Base-by-base conservation (phyloP, 2,888 invertebrate species). In the Acronicta aceris region DNA sequence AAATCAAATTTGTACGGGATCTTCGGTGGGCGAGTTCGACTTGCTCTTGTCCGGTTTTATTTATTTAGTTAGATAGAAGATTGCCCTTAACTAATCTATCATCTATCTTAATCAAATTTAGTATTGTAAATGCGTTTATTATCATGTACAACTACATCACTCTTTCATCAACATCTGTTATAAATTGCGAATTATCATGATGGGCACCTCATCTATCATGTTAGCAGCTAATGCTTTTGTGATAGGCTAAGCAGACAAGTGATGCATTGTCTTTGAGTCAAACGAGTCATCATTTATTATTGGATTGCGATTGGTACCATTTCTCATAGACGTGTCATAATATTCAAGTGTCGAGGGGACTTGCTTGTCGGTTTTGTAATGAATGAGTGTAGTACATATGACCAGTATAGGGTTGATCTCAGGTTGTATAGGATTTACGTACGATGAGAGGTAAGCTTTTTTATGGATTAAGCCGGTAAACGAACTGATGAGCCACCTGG, bases 161-260 rank as follows among this genome's bases (percentile, higher is more conserved):
- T 59, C 45, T 62, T 74, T 64, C 63, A 56, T 46, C 57, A 76
- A 41, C n/a, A 12, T 41, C 54, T 33, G 41, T 48, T 41, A 27
- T 64, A 58, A 74, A 65, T 68, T 56, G 61, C 46, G 42, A 58
- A 63, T 76, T 73, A 74, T 74, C 51, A 65, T 54, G 33, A 43
- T 21, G 51, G 13, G 13, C 17, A 21, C 53, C 43, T 46, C 75
- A 78, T 75, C 67, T 56, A 74, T 71, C 78, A 77, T 74, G 50
- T 53, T 33, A 61, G 8, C 30, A 4, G 25, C 50, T 65, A 74
- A 74, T 66, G 61, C 2, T 12, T 50, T 64, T 64, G 48, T 55
- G 63, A 70, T 58, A 62, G 63, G 21, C 25, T 64, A 67, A 67
- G 38, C 5, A 62, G 74, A 52, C 13, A 15, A 15, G 8, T 71